Evolutionary conservation across 1,140 invertebrate species (phyloP).

Genomic region (Myzus persicae): DNA sequence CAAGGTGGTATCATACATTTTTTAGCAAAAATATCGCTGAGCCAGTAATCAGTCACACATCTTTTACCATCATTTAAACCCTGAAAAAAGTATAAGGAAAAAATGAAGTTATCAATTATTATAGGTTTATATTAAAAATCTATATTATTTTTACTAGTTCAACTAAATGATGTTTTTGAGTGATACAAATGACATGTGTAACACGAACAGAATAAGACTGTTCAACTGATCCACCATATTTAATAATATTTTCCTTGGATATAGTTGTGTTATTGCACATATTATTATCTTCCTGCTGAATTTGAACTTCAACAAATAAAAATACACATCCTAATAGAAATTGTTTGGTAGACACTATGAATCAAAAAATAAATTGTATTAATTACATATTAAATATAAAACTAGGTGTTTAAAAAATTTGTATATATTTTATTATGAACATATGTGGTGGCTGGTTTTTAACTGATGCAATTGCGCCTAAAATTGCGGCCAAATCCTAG

Average conservation of each 20-base stretch:
- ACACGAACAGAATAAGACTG: slow-evolving; percentile 80
- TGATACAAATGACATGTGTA: slow-evolving; percentile 91
- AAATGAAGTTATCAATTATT: not conserved
- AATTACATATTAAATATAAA: not conserved
- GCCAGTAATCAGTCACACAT: slow-evolving; percentile 92
- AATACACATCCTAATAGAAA: slow-evolving; percentile 93
- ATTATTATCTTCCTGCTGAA: slow-evolving; percentile 67
- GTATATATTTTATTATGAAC: too few relatives aligned
- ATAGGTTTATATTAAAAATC: not conserved
- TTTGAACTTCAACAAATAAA: slow-evolving; percentile 79
- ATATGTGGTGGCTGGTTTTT: too few relatives aligned
- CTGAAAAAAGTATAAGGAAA: slow-evolving; percentile 64
- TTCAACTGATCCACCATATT: slow-evolving; percentile 90
- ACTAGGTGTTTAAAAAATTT: too few relatives aligned
- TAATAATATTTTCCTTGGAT: slow-evolving; percentile 85
- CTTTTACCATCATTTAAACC: slow-evolving; percentile 82
- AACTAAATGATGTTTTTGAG: slow-evolving; percentile 85
- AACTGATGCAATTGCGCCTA: too few relatives aligned
- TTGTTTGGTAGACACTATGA: slow-evolving; percentile 82
- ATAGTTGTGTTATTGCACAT: slow-evolving; percentile 68
- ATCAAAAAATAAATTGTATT: slow-evolving; percentile 59
- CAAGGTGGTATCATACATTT: slow-evolving; percentile 88
- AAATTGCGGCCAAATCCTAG: too few relatives aligned
- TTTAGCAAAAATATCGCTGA: slow-evolving; percentile 85
- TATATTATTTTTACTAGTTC: slow-evolving; percentile 71